Conservation (phyloP, 2,797 vertebrate genomes). For the Silurus lanzhouensis region DNA sequence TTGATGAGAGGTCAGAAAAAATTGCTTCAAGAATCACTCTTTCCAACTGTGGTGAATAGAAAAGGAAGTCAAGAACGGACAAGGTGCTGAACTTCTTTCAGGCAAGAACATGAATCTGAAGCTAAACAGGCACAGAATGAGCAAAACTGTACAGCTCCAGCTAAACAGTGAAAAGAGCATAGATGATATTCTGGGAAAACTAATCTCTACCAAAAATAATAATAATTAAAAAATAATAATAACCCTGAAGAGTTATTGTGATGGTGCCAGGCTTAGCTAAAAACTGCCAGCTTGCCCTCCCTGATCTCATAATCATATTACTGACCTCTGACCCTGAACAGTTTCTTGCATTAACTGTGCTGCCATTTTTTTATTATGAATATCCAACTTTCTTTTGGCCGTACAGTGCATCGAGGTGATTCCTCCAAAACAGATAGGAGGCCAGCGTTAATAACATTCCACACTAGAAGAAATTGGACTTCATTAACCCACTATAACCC, state of each 20-base stretch:
- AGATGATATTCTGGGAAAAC: neutral
- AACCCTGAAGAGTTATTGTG: neutral
- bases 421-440: constrained; percentile 11
- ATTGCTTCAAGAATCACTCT: neutral
- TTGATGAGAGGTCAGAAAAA: too few species aligned
- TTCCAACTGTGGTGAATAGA: neutral
- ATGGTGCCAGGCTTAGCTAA: constrained; percentile 4
- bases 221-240: neutral
- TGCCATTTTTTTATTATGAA: neutral
- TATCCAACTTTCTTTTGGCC: neutral
- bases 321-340: constrained; percentile 20
- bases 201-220: too few species aligned
- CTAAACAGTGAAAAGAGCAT: neutral
- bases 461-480: constrained; percentile 66
- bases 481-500: constrained; percentile 73
- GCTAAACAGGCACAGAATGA: neutral
- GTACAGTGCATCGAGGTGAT: constrained; percentile 12
- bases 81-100: neutral
- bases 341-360: constrained; percentile 8
- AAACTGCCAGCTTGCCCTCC: neutral
- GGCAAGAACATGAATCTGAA: neutral
- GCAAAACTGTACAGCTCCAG: neutral
- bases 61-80: neutral
- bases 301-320: constrained; percentile 31
- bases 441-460: constrained; percentile 54